These are phyloP conservation scores for Diorhabda carinulata DNA, from an alignment of 1,140 invertebrate genomes.

Conservation along the genomic window DNA sequence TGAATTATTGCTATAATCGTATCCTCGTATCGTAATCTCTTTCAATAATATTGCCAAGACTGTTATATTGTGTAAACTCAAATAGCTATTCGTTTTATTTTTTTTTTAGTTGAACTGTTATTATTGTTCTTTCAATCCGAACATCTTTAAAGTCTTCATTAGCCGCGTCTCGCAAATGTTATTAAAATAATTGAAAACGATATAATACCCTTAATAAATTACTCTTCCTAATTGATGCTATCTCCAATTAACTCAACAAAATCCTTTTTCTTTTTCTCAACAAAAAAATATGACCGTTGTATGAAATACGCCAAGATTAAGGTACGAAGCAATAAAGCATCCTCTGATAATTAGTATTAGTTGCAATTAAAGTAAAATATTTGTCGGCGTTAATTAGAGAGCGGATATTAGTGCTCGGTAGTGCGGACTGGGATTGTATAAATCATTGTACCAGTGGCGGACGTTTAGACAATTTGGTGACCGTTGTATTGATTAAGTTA, in stretches of 20 bases:
- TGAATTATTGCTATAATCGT: too few species aligned
- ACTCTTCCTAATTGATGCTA: neutral
- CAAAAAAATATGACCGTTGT: neutral
- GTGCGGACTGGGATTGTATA: neutral
- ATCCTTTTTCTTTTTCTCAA: neutral
- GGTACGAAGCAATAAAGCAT: neutral
- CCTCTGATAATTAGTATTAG: constrained; percentile 2
- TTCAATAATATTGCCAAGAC: too few species aligned
- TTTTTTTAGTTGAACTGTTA: too few species aligned
- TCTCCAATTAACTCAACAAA: neutral
- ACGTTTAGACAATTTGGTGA: neutral
- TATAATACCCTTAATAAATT: neutral
- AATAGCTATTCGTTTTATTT: too few species aligned
- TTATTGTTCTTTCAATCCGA: too few species aligned
- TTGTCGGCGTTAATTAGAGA: neutral
- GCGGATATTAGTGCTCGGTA: neutral
- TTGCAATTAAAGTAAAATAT: constrained; percentile 3
- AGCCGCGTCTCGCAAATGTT: neutral
- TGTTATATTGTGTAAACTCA: too few species aligned
- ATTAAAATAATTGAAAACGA: neutral
- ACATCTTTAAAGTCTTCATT: neutral
- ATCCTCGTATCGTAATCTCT: too few species aligned
- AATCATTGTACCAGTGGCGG: neutral
- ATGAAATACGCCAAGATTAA: neutral
- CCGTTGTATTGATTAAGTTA: too few species aligned